Base-by-base conservation (phyloP, 2,113 vertebrate genomes). In the Spizaetus ornatus region DNA sequence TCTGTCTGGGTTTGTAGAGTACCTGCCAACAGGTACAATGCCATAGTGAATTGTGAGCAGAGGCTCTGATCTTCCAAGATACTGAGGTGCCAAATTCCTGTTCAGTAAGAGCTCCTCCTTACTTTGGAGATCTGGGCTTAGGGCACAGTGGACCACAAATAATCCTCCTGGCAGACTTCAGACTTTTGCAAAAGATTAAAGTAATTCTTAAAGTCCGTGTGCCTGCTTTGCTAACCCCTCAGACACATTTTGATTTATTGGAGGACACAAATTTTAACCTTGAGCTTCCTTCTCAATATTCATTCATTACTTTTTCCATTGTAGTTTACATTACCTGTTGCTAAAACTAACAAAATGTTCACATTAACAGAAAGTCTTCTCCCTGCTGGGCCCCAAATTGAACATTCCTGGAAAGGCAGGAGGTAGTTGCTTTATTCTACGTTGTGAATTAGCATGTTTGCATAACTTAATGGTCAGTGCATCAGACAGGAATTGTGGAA, bases 401-500 rank as follows among this genome's bases (percentile, higher is more conserved):
- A 94, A 96, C 92, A 96, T 95, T 97, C 82, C 87, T 95, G 82
- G 92, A 94, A 94, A 94, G 69, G 76, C 94, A 95, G 90, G 86
- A 96, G 92, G 88, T 86, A 86, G 76, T 93, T 86, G 55, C 92
- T 97, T 88, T 96, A 95, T 95, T 92, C 84, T 92, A 70, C 1
- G 0, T 77, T 82, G 82, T 1, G 1, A 95, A 97, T 97, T 95
- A 96, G 55, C 94, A 94, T 97, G 93, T 97, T 98, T 97, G 96
- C 92, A 95, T 96, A 97, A 96, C 87, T 97, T 88, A 97, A 91
- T 90, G 93, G 88, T 87, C 93, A 90, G 87, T 83, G 71, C 66
- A 36, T 97, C 85, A 89, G 89, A 53, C 90, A 92, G 85, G 80
- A 95, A 89, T 94, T 95, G 88, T 91, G 95, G 62, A 93, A 86